A percentile compares a stretch with the other conserved stretches of the same genome.
Conservation (phyloP, 2,113 vertebrate genomes). For the Myodes glareolus region DNA sequence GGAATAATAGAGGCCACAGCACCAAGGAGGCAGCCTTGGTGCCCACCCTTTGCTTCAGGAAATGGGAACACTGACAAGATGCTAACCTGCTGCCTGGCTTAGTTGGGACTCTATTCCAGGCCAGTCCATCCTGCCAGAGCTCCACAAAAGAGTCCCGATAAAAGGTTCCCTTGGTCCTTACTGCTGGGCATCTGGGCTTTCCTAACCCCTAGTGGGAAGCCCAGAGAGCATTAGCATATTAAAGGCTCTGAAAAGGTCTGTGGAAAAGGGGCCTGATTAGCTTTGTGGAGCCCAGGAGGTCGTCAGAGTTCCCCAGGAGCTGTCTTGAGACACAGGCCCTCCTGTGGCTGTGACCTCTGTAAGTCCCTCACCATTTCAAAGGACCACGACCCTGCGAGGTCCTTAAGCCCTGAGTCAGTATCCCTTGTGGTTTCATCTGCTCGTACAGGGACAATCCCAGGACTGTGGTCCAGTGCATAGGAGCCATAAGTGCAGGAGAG, state of each 20-base stretch:
- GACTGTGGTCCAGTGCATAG: not conserved
- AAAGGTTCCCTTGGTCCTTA: not conserved
- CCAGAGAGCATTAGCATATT: not conserved
- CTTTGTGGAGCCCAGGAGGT: not conserved
- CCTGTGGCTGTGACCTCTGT: not conserved
- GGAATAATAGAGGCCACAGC: not conserved
- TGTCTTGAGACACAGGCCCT: not conserved
- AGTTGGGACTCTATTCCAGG: not conserved
- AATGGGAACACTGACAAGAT: not conserved
- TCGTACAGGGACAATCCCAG: not conserved
- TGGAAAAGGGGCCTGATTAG: slow-evolving; percentile 15
- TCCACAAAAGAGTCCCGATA: not conserved
- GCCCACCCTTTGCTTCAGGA: not conserved
- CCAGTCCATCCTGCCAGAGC: not conserved
- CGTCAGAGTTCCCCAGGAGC: not conserved
- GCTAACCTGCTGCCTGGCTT: not conserved
- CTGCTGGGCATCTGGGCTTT: not conserved
- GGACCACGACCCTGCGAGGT: not conserved
- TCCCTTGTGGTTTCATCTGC: not conserved
- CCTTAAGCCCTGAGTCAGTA: not conserved
- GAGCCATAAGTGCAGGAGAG: not conserved
- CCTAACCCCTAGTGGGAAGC: slow-evolving; percentile 30
- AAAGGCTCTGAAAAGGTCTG: slow-evolving; percentile 68
- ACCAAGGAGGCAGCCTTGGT: not conserved
- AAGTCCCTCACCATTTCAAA: not conserved